A percentile compares a stretch with the other conserved stretches of the same genome.
phyloP scores from a whole-genome alignment of 2,113 vertebrate species.

The Galeopterus variegatus region DNA sequence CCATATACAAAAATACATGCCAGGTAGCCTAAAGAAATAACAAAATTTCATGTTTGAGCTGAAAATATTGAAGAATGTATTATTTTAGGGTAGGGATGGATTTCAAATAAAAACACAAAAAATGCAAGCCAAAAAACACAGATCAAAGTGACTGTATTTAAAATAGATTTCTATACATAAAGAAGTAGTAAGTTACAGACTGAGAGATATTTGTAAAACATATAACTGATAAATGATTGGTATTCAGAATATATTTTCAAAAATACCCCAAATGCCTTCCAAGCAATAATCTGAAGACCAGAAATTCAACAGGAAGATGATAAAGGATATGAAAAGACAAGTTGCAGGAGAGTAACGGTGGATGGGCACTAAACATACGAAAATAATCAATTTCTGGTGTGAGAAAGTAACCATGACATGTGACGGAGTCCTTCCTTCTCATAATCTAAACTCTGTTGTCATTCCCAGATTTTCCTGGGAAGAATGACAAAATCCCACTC shows the following conservation, averaged over 20 bases:
- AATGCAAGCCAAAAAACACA: background rate
- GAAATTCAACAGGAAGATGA: background rate
- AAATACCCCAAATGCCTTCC: background rate
- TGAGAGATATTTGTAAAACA: background rate
- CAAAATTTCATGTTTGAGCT: background rate
- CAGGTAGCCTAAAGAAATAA: background rate
- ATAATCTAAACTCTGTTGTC: background rate
- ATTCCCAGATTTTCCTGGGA: background rate
- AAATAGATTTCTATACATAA: background rate
- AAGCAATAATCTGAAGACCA: background rate
- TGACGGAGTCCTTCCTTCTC: background rate
- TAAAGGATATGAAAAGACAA: background rate
- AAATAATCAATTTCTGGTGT: background rate
- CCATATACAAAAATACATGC: background rate
- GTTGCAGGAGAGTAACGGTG: background rate
- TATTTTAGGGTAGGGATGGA: background rate
- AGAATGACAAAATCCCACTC: background rate
- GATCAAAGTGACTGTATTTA: background rate
- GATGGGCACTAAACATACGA: no score
- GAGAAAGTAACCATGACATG: background rate
- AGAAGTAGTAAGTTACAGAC: background rate
- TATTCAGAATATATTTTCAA: background rate
- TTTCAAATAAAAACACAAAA: constrained; percentile 27
- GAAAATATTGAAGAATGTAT: background rate
- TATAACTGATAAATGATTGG: background rate